phyloP scores from a whole-genome alignment of 2,888 invertebrate genomes.

The Ochropacha duplaris region DNA sequence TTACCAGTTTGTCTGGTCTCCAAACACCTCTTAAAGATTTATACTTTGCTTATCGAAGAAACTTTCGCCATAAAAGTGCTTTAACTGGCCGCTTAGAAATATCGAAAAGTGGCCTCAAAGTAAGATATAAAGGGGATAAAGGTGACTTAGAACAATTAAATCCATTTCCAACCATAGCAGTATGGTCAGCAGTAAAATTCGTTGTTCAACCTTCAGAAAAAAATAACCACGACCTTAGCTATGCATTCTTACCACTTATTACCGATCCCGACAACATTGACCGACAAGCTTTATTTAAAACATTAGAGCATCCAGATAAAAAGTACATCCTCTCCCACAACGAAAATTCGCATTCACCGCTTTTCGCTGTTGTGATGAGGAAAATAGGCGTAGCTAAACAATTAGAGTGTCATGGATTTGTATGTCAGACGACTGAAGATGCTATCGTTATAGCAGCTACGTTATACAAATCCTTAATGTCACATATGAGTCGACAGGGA shows the following conservation, averaged over 20 bases:
- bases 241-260: slow-evolving; percentile 92
- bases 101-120: slow-evolving; percentile 87
- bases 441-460: slow-evolving; percentile 96
- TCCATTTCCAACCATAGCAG: slow-evolving; percentile 95
- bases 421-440: slow-evolving; percentile 94
- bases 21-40: slow-evolving; percentile 90
- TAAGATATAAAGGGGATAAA: slow-evolving; percentile 85
- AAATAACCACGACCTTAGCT: slow-evolving; percentile 79
- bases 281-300: slow-evolving; percentile 86
- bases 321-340: slow-evolving; percentile 82
- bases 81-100: slow-evolving; percentile 86
- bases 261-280: slow-evolving; percentile 92
- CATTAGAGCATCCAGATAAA: slow-evolving; percentile 78
- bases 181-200: slow-evolving; percentile 96
- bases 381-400: slow-evolving; percentile 89
- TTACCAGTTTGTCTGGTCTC: slow-evolving; percentile 91
- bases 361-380: slow-evolving; percentile 96
- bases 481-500: slow-evolving; percentile 87
- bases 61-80: slow-evolving; percentile 74
- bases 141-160: slow-evolving; percentile 87
- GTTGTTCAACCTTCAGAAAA: slow-evolving; percentile 86
- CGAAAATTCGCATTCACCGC: slow-evolving; percentile 89
- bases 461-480: slow-evolving; percentile 93
- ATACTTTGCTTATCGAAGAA: slow-evolving; percentile 85
- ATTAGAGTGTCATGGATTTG: slow-evolving; percentile 95